A percentile compares a stretch with the other conserved stretches of the same genome.
Evolutionary conservation across 92 coral and sea anemone species (phyloP).

Genomic region (Paragorgia papillata): DNA sequence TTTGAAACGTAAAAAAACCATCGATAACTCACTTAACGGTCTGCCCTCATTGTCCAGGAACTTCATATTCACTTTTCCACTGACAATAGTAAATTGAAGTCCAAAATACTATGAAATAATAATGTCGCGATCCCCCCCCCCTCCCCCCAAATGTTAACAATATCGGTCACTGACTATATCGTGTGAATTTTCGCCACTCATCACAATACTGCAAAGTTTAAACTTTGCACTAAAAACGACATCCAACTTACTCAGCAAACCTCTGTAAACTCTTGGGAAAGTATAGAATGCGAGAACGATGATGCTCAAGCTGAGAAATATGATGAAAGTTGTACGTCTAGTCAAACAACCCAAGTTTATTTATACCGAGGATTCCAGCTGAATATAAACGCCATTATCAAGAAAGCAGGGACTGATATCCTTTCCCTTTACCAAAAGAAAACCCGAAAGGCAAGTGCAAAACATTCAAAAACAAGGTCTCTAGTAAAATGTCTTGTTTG

Average conservation of each 20-base stretch:
- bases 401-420: conserved; percentile 18
- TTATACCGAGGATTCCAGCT: conserved; percentile 28
- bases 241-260: conserved; percentile 3
- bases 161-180: too few species aligned
- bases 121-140: too few species aligned
- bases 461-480: conserved; percentile 22
- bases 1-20: too few species aligned
- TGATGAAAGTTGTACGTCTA: conserved; percentile 11
- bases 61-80: too few species aligned
- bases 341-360: conserved; percentile 19
- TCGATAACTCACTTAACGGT: too few species aligned
- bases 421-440: conserved; percentile 12
- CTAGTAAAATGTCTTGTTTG: conserved; percentile 34
- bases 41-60: too few species aligned
- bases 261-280: conserved; percentile 15
- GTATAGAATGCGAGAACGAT: not conserved
- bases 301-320: not conserved
- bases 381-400: conserved; percentile 22
- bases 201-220: too few species aligned
- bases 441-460: conserved; percentile 25
- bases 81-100: too few species aligned
- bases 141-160: too few species aligned
- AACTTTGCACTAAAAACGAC: not conserved
- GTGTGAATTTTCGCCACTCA: too few species aligned
- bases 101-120: too few species aligned